A percentile compares a stretch with the other conserved stretches of the same genome.
Evolutionary conservation across 2,113 vertebrate genomes (phyloP).

Genomic region (Hypanus sabinus): DNA sequence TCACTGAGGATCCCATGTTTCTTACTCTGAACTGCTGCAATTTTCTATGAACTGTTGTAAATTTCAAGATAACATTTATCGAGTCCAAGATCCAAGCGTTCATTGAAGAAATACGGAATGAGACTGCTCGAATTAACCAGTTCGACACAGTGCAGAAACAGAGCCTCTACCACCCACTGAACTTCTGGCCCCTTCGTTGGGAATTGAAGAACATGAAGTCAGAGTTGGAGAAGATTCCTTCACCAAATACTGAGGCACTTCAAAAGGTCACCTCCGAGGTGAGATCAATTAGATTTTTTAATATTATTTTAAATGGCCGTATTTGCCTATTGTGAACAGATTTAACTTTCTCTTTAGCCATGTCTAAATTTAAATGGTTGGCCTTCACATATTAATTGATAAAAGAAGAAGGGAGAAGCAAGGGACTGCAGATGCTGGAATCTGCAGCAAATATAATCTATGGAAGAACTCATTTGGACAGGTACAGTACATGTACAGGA

Average conservation of each 20-base stretch:
- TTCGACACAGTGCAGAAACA: slow-evolving; percentile 49
- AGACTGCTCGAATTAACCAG: slow-evolving; percentile 47
- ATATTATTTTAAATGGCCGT: neutral
- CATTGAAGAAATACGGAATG: slow-evolving; percentile 41
- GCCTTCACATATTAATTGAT: no score
- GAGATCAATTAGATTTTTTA: slow-evolving; percentile 5
- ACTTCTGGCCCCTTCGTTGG: slow-evolving; percentile 46
- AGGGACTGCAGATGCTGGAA: no score
- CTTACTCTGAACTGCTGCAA: no score
- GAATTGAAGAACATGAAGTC: slow-evolving; percentile 50
- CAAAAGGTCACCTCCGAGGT: slow-evolving; percentile 51
- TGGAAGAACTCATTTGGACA: no score
- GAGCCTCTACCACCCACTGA: slow-evolving; percentile 50
- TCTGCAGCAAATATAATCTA: no score
- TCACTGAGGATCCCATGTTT: no score
- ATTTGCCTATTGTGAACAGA: neutral
- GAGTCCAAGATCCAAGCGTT: slow-evolving; percentile 46
- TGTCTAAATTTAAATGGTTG: no score
- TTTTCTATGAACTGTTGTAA: neutral
- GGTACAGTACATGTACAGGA: no score
- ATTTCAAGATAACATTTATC: neutral
- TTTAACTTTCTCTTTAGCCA: no score
- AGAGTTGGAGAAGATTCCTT: slow-evolving; percentile 39
- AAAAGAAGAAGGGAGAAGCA: no score
- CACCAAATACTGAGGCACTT: slow-evolving; percentile 42